Conservation (phyloP, 1,140 invertebrate species). For the Eurosta solidaginis region DNA sequence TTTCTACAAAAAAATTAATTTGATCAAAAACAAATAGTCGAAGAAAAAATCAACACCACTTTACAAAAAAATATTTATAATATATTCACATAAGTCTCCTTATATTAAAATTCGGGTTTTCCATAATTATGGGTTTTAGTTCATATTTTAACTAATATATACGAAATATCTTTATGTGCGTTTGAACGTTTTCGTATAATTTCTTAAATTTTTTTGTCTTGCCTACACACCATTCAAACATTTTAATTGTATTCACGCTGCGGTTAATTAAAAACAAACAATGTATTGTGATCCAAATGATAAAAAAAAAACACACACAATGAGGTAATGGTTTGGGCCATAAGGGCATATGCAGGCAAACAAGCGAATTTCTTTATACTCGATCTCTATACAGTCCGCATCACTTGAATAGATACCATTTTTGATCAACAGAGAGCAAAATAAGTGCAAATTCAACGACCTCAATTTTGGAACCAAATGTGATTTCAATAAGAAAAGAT, state of each 20-base stretch:
- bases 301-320: constrained; percentile 8
- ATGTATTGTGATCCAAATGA: neutral
- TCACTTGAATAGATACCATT: no score
- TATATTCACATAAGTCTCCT: neutral
- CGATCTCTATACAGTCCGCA: no score
- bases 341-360: neutral
- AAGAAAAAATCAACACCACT: neutral
- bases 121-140: neutral
- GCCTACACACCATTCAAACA: neutral
- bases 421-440: no score
- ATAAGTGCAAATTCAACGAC: no score
- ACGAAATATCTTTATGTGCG: neutral
- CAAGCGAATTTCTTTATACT: no score
- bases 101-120: neutral
- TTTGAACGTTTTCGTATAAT: neutral
- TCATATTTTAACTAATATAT: neutral
- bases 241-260: neutral
- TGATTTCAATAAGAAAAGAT: no score
- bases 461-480: no score
- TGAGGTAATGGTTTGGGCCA: neutral
- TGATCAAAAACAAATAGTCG: no score
- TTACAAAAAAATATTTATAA: neutral
- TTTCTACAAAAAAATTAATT: no score
- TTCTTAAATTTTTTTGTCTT: neutral
- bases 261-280: constrained; percentile 23